phyloP scores from a whole-genome alignment of 2,888 invertebrate genomes.

The Electrophaes corylata region DNA sequence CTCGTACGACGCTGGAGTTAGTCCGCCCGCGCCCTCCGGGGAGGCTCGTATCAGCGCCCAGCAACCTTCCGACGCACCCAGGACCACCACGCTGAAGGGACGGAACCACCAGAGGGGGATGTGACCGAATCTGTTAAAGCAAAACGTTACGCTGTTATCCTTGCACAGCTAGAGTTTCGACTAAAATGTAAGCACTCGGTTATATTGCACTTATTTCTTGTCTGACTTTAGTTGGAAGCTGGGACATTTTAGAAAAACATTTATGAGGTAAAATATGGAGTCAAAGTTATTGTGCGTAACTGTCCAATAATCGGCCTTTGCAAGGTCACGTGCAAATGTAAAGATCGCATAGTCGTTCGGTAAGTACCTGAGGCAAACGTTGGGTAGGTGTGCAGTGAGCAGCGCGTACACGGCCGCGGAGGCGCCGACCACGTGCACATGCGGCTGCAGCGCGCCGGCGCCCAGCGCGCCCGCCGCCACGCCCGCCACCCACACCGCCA shows the following conservation, averaged over 20 bases:
- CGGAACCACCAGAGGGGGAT: constrained; percentile 82
- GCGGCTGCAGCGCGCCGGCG: constrained; percentile 89
- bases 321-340: too few species aligned
- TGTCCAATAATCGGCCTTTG: too few species aligned
- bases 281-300: too few species aligned
- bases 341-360: background rate
- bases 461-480: constrained; percentile 90
- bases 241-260: too few species aligned
- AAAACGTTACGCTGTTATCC: background rate
- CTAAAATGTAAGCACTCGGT: too few species aligned
- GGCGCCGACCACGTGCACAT: constrained; percentile 92
- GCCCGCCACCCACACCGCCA: constrained; percentile 89
- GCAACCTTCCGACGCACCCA: constrained; percentile 85
- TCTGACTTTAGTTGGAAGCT: too few species aligned
- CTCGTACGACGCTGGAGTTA: constrained; percentile 43
- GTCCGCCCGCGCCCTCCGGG: constrained; percentile 25
- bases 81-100: constrained; percentile 84
- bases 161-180: too few species aligned
- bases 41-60: constrained; percentile 66
- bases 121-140: constrained; percentile 62
- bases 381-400: constrained; percentile 93
- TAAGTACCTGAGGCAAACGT: constrained; percentile 86
- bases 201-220: too few species aligned
- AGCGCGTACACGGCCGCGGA: constrained; percentile 96
- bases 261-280: too few species aligned